phyloP scores from a whole-genome alignment of 1,140 invertebrate genomes.

The Tetraneura akinire region DNA sequence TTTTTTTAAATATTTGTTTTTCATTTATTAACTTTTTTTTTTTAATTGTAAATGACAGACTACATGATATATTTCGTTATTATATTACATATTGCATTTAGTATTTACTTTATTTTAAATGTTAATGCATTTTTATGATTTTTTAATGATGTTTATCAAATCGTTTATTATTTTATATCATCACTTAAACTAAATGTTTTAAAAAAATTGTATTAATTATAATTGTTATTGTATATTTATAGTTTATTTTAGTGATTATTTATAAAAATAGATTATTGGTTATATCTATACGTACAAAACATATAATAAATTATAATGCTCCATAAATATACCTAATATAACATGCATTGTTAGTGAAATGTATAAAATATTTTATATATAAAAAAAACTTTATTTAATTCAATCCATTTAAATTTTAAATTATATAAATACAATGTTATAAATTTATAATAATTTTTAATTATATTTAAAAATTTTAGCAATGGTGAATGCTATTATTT shows the following conservation, averaged over 20 bases:
- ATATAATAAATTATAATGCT: no score
- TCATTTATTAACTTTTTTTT: not conserved
- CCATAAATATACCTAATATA: no score
- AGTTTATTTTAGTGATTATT: not conserved
- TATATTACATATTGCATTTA: not conserved
- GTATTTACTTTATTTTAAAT: not conserved
- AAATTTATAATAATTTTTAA: no score
- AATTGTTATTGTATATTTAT: no score
- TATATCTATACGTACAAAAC: not conserved
- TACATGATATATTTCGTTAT: not conserved
- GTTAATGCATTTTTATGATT: conserved; percentile 6
- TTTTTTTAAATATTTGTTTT: conserved; percentile 11
- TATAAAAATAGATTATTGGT: not conserved
- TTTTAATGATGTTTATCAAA: not conserved
- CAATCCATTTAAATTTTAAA: no score
- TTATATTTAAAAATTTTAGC: no score
- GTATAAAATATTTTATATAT: no score
- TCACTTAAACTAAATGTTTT: not conserved
- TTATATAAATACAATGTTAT: no score
- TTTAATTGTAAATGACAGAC: not conserved
- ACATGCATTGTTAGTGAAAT: no score
- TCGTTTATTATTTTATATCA: conserved; percentile 25
- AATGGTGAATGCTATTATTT: no score
- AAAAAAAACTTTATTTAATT: no score
- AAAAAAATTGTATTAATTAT: no score